These are phyloP conservation scores for Hedya salicella DNA, from an alignment of 2,888 invertebrate genomes.

Conservation along the genomic window DNA sequence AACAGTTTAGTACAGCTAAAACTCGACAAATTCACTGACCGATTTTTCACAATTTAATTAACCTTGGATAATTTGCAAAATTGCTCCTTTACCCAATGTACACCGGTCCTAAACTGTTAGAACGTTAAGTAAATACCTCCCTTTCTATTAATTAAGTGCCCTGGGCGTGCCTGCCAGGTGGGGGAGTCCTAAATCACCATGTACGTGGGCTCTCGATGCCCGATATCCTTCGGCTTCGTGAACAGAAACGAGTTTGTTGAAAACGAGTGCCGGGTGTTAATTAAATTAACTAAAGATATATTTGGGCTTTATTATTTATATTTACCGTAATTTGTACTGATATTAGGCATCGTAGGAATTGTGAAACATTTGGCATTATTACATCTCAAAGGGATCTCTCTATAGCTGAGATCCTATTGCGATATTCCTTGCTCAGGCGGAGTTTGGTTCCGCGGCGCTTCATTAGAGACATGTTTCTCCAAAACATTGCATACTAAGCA, in stretches of 20 bases:
- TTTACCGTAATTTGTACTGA: too few species aligned
- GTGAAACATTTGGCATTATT: too few species aligned
- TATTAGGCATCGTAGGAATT: too few species aligned
- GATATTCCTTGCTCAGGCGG: too few species aligned
- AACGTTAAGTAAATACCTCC: slow-evolving; percentile 50
- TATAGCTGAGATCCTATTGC: too few species aligned
- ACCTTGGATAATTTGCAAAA: slow-evolving; percentile 8
- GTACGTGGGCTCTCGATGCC: slow-evolving; percentile 47
- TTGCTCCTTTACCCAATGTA: slow-evolving; percentile 33
- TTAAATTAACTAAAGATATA: not conserved
- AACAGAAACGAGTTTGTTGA: not conserved
- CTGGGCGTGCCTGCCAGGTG: slow-evolving; percentile 47
- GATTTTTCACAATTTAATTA: not conserved
- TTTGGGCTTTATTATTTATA: too few species aligned
- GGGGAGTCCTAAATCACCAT: slow-evolving; percentile 52
- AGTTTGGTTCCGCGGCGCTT: too few species aligned
- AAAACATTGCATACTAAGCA: too few species aligned
- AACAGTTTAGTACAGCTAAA: too few species aligned
- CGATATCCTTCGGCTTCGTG: slow-evolving; percentile 12
- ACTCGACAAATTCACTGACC: not conserved
- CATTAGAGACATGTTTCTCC: too few species aligned
- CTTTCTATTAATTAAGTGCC: slow-evolving; percentile 53
- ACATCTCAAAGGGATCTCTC: too few species aligned
- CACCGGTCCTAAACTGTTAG: slow-evolving; percentile 42
- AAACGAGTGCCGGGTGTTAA: not conserved